Evolutionary conservation across 1,140 invertebrate genomes (phyloP), one percentile per base, ranked within the genome.

Genomic region (Stegodyphus dumicola): DNA sequence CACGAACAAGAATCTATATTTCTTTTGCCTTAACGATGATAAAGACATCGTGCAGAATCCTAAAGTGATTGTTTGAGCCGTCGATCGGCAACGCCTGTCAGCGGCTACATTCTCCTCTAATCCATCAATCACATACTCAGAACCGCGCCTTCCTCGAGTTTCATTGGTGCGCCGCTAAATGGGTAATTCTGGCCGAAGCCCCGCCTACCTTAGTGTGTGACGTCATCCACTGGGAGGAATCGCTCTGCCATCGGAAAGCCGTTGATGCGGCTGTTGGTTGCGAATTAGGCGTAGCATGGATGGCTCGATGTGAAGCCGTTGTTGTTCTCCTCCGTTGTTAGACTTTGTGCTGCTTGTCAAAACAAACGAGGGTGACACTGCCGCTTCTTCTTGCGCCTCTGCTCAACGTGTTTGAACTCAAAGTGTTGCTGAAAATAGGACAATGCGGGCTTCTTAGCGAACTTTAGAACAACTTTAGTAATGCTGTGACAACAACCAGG

Each of bases 1-100:
- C 2, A n/a, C 7, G 13, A 11, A 7, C 11, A 10, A 71, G 9
- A 83, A 83, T 83, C 80, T 81, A 81, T 81, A 85, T 85, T 85
- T 85, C 81, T 85, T 85, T 85, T 85, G 53, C 81, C 18, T 67
- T 76, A 85, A 85, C 81, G 73, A 85, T 85, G 81, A 85, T 85
- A 85, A 85, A 85, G 81, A 85, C 81, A 77, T 85, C 81, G 71
- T 51, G 78, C 78, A 80, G 54, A 66, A 83, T 66, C 80, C 70
- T 54, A 76, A 85, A 85, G 81, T 85, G 81, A 86, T 78, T 86
- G 84, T 86, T 86, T 77, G 83, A 85, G 83, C 54, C 66, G 83
- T 64, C 73, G 64, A 85, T 85, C 74, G 81, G 73, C 81, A 69
- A 86, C 84, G 84, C 84, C 84, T 86, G 84, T 86, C 84, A 86